A percentile compares a stretch with the other conserved stretches of the same genome.
Evolutionary conservation across 1,140 invertebrate species (phyloP).

Genomic region (Achroia grisella): DNA sequence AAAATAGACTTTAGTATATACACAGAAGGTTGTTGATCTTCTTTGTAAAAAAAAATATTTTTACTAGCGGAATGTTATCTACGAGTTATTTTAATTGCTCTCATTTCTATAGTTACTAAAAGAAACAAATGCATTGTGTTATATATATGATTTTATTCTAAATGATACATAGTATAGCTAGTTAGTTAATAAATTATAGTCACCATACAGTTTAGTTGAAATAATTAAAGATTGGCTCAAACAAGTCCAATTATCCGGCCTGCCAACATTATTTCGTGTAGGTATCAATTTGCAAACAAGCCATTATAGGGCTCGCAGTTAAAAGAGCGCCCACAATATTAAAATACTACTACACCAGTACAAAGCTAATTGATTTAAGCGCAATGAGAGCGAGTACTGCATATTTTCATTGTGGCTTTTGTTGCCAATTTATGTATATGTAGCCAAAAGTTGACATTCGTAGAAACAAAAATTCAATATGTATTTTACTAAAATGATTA

Average conservation of each 20-base stretch:
- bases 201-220: too few relatives aligned
- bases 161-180: not conserved
- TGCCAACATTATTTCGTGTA: constrained; percentile 33
- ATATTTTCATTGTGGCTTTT: not conserved
- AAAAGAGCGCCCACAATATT: constrained; percentile 66
- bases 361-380: constrained; percentile 64
- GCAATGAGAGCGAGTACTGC: constrained; percentile 20
- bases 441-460: too few relatives aligned
- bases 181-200: too few relatives aligned
- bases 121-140: not conserved
- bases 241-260: constrained; percentile 17
- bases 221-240: constrained; percentile 17
- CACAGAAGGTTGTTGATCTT: constrained; percentile 19
- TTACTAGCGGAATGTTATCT: too few relatives aligned
- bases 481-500: too few relatives aligned
- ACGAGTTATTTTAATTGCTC: not conserved
- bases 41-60: not conserved
- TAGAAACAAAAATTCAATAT: too few relatives aligned
- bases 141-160: not conserved
- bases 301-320: constrained; percentile 46
- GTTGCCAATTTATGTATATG: too few relatives aligned
- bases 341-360: constrained; percentile 71
- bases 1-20: constrained; percentile 21
- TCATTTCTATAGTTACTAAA: not conserved
- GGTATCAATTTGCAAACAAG: constrained; percentile 57